Conservation (phyloP, 1,140 invertebrate genomes). For the Calosoma granatense region DNA sequence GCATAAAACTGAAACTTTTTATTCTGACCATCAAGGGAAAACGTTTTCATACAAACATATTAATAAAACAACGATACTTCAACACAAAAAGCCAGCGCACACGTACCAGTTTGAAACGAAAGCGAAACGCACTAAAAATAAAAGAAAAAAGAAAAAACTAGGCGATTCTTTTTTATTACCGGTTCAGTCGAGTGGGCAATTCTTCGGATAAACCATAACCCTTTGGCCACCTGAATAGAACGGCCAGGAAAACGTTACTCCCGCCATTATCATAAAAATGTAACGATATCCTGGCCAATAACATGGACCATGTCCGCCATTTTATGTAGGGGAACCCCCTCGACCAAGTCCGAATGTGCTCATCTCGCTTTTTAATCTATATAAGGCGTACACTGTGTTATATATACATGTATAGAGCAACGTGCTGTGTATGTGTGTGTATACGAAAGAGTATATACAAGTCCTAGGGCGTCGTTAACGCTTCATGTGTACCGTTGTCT, state of each 20-base stretch:
- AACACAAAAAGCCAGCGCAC: neutral
- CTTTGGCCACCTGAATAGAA: neutral
- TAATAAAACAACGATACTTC: neutral
- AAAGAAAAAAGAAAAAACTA: neutral
- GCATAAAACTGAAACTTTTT: too few species aligned
- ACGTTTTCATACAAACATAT: neutral
- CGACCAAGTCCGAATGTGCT: neutral
- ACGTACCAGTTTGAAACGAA: neutral
- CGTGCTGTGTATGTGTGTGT: too few species aligned
- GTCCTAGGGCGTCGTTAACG: too few species aligned
- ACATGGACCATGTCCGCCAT: neutral
- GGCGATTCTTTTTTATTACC: neutral
- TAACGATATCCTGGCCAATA: neutral
- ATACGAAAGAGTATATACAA: too few species aligned
- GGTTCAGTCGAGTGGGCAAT: neutral
- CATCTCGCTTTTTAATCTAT: neutral
- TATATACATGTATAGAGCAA: too few species aligned
- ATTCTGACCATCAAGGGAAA: neutral
- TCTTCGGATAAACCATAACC: neutral
- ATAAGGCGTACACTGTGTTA: neutral
- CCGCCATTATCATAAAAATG: neutral
- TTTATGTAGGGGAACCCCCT: neutral
- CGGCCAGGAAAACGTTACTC: neutral
- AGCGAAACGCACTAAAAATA: neutral
- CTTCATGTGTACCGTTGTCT: too few species aligned